phyloP scores from a whole-genome alignment of 2,888 invertebrate species.

The Chymomyza procnemis region DNA sequence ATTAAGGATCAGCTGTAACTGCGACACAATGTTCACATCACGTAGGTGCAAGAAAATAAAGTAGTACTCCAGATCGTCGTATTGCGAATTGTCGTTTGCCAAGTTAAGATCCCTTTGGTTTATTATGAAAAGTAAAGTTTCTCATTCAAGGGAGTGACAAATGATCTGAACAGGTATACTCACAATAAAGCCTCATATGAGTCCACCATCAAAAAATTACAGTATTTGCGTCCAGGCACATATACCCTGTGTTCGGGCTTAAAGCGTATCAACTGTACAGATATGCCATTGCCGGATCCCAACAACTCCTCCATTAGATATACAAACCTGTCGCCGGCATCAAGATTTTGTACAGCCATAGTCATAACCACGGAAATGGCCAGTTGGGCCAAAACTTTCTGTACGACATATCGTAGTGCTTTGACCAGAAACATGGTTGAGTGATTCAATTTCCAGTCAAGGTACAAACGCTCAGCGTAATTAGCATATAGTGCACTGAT shows the following conservation, averaged over 20 bases:
- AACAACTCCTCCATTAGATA: conserved; percentile 36
- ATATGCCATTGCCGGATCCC: conserved; percentile 33
- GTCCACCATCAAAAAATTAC: conserved; percentile 58
- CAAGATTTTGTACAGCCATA: conserved; percentile 12
- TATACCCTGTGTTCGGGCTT: conserved; percentile 6
- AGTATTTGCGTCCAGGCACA: conserved; percentile 48
- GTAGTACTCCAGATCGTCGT: conserved; percentile 65
- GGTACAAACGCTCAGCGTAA: conserved; percentile 36
- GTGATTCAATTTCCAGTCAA: conserved; percentile 47
- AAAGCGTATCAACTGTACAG: conserved; percentile 43
- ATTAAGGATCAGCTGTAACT: conserved; percentile 57
- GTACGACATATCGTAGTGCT: conserved; percentile 43
- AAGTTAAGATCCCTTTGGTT: conserved; percentile 40
- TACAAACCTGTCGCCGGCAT: conserved; percentile 40
- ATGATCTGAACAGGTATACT: background rate
- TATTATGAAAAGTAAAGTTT: background rate
- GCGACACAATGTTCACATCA: conserved; percentile 34
- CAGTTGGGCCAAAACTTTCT: conserved; percentile 46
- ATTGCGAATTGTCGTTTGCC: conserved; percentile 43
- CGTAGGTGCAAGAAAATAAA: conserved; percentile 62
- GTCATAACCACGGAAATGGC: conserved; percentile 47
- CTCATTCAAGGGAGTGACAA: background rate
- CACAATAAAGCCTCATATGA: conserved; percentile 55
- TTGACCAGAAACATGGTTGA: conserved; percentile 39
- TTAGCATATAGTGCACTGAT: conserved; percentile 24